Percentiles rank a stretch among this genome's conserved stretches.
Conservation (phyloP, 2,797 vertebrate genomes). For the Antennarius maculatus region DNA sequence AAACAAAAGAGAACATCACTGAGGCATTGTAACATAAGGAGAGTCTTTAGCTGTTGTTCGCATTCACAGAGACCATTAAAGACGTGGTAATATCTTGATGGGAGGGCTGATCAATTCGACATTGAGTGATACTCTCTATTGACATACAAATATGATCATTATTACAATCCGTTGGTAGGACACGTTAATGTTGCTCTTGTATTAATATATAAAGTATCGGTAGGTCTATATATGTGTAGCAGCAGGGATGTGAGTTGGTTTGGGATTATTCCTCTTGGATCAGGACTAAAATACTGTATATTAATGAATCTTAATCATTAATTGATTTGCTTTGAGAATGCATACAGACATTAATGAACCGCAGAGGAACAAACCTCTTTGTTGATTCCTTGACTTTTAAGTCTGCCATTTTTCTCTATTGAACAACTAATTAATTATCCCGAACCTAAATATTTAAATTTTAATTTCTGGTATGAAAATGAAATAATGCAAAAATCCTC, state of each 20-base stretch:
- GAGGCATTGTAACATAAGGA: background rate
- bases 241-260: background rate
- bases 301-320: background rate
- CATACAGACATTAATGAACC: background rate
- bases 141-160: background rate
- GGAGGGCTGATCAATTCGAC: slow-evolving; percentile 21
- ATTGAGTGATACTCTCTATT: slow-evolving; percentile 13
- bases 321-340: background rate
- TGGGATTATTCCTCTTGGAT: background rate
- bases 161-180: background rate
- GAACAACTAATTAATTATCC: too few species aligned
- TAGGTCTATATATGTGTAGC: background rate
- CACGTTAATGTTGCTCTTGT: background rate
- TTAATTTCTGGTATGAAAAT: too few species aligned
- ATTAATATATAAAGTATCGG: background rate
- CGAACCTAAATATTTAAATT: too few species aligned
- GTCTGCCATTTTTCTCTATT: too few species aligned
- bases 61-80: slow-evolving; percentile 18
- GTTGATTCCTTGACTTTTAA: background rate
- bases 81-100: slow-evolving; percentile 25
- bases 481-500: too few species aligned
- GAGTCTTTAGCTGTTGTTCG: slow-evolving; percentile 22
- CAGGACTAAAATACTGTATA: background rate
- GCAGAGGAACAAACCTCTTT: background rate
- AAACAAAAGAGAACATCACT: slow-evolving; percentile 12